phyloP scores from a whole-genome alignment of 2,888 invertebrate genomes.

The Eupeodes luniger region DNA sequence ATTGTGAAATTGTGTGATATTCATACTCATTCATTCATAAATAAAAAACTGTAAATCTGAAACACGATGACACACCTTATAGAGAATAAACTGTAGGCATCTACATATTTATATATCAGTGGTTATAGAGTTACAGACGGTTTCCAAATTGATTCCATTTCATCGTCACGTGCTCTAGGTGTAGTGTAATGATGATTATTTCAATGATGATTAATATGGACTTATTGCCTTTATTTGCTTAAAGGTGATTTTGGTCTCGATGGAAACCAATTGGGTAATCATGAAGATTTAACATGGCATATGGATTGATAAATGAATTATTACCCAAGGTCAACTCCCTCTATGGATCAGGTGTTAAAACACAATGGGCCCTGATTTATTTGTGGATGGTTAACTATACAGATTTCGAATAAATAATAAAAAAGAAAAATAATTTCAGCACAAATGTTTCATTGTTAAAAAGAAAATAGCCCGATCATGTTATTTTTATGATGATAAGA shows the following conservation, averaged over 20 bases:
- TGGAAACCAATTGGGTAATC: slow-evolving; percentile 19
- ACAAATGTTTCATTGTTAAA: too few species aligned
- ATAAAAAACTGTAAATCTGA: not conserved
- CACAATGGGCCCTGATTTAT: not conserved
- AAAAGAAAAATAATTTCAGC: too few species aligned
- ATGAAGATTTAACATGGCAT: not conserved
- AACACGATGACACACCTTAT: not conserved
- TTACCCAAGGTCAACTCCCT: not conserved
- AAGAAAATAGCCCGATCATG: too few species aligned
- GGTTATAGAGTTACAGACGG: not conserved
- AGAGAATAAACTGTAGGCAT: not conserved
- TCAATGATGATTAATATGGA: slow-evolving; percentile 12
- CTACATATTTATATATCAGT: not conserved
- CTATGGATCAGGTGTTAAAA: not conserved
- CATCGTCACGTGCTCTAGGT: slow-evolving; percentile 2
- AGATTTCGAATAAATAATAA: too few species aligned
- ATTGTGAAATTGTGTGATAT: slow-evolving; percentile 11
- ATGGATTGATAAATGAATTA: slow-evolving; percentile 1
- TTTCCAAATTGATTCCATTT: slow-evolving; percentile 16
- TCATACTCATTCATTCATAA: slow-evolving; percentile 12
- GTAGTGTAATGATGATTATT: not conserved
- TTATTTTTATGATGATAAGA: too few species aligned
- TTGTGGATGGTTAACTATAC: too few species aligned
- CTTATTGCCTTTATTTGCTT: slow-evolving; percentile 8
- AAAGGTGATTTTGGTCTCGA: not conserved